phyloP scores from a whole-genome alignment of 2,888 invertebrate genomes.

The Synanthedon myopaeformis region DNA sequence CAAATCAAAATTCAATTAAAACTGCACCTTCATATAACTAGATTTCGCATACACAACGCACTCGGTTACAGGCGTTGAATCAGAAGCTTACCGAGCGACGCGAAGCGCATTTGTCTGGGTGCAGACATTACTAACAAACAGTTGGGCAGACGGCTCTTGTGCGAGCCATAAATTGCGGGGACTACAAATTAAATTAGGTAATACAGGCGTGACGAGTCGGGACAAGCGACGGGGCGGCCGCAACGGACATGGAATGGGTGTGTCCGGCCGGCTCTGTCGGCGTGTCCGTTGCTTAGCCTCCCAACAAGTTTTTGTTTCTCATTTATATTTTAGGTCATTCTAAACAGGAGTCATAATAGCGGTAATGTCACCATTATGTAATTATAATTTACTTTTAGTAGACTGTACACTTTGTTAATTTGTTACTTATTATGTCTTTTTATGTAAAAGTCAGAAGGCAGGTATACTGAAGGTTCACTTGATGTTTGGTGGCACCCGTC shows the following conservation, averaged over 20 bases:
- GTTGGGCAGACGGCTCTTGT: constrained; percentile 48
- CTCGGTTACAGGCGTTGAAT: neutral
- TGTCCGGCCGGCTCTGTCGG: constrained; percentile 31
- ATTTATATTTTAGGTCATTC: constrained; percentile 5
- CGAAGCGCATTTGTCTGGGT: constrained; percentile 17
- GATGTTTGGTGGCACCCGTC: too few species aligned
- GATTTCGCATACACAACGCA: neutral
- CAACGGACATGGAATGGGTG: constrained; percentile 62
- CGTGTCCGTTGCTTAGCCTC: constrained; percentile 17
- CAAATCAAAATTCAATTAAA: constrained; percentile 41
- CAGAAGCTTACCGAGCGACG: constrained; percentile 9
- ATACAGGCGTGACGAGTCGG: constrained; percentile 61
- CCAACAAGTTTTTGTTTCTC: constrained; percentile 14
- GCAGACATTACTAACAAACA: constrained; percentile 40
- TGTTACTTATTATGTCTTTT: too few species aligned
- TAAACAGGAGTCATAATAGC: neutral
- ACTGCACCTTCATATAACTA: neutral
- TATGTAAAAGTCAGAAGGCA: too few species aligned
- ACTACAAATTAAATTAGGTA: constrained; percentile 69
- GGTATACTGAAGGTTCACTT: too few species aligned
- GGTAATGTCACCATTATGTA: neutral
- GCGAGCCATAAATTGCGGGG: constrained; percentile 59
- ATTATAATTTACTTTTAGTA: neutral
- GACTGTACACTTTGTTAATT: too few species aligned
- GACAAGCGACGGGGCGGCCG: constrained; percentile 47